Percentiles rank a stretch among this genome's conserved stretches.
Conservation (phyloP, 1,140 invertebrate species). For the Danaus melanippus region DNA sequence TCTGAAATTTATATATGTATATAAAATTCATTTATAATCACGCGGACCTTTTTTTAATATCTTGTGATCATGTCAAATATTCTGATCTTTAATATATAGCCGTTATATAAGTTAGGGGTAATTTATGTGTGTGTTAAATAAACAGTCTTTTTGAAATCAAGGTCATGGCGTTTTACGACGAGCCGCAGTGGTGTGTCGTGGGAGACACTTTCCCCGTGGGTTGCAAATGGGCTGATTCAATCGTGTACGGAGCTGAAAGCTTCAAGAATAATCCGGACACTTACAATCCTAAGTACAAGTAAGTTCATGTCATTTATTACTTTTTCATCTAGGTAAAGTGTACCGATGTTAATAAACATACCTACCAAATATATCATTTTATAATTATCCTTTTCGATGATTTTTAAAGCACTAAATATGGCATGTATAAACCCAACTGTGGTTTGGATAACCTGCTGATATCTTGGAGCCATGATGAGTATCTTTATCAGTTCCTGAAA, state of each 20-base stretch:
- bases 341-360: not conserved
- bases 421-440: slow-evolving; percentile 92
- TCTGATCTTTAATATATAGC: too few species aligned
- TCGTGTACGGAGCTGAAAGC: slow-evolving; percentile 90
- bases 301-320: slow-evolving; percentile 16
- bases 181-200: slow-evolving; percentile 96
- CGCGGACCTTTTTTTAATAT: too few species aligned
- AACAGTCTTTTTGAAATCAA: slow-evolving; percentile 33
- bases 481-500: slow-evolving; percentile 87
- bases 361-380: not conserved
- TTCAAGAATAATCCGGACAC: slow-evolving; percentile 90
- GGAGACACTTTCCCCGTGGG: slow-evolving; percentile 98
- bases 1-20: too few species aligned
- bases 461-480: slow-evolving; percentile 98
- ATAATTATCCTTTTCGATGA: not conserved
- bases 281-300: slow-evolving; percentile 86
- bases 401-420: slow-evolving; percentile 83
- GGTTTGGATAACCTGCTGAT: slow-evolving; percentile 92
- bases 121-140: too few species aligned
- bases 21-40: too few species aligned
- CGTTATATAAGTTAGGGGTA: too few species aligned
- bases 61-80: too few species aligned
- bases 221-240: slow-evolving; percentile 86
- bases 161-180: slow-evolving; percentile 94
- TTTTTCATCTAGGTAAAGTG: not conserved